Evolutionary conservation across 2,888 invertebrate species (phyloP), one percentile per base, ranked within the genome.

Genomic region (Drosophila demipolita): DNA sequence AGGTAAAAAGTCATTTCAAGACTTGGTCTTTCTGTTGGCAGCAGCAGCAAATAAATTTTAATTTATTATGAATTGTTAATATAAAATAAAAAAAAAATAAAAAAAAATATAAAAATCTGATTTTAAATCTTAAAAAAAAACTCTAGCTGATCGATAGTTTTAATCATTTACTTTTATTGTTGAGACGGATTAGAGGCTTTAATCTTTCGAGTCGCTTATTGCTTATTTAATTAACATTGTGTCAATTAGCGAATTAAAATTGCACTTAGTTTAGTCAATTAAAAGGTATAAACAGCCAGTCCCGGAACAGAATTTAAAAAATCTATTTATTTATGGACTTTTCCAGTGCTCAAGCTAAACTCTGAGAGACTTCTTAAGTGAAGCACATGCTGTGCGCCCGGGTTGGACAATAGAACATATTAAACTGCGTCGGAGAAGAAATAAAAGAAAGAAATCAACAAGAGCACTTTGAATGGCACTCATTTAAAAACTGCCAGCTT

Each of bases 401-500:
- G 40, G 20, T 8, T 20, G 20, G 59, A 77, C 72, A 80, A 78
- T 76, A 48, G 53, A 60, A 40, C 29, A 61, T 54, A 66, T 80
- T 80, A 66, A 53, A 76, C 33, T 53, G 49, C n/a, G 35, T 17
- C 60, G 12, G 11, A 26, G n/a, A 12, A 38, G 20, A 38, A 55
- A 40, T 48, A 49, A 61, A 52, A 49, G 15, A 48, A 53, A 65
- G 11, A 48, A 53, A 62, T 45, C 42, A 23, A 65, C 55, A 75
- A 50, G 53, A 73, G 32, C 33, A 20, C 29, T 45, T 23, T 45
- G 48, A 60, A 50, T 60, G 38, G 40, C 54, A 68, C 36, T 79
- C 75, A 79, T 75, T 65, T 79, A 68, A 55, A 61, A 65, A 75
- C 64, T 79, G 69, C 75, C 75, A 76, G 75, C 62, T 59, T 63